Evolutionary conservation across 2,888 invertebrate species (phyloP).

Genomic region (Pammene fasciana): DNA sequence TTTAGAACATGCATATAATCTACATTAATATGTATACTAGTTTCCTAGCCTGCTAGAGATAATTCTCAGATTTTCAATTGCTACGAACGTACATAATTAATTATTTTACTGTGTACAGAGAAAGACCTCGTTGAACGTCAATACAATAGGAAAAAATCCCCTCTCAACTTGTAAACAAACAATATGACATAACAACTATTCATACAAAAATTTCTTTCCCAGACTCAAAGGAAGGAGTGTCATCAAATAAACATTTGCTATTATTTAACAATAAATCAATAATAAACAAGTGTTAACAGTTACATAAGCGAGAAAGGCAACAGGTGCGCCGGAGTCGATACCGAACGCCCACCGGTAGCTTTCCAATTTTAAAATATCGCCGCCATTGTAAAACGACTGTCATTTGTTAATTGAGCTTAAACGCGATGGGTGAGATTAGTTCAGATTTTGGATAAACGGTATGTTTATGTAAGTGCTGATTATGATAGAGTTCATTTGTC

Average conservation of each 20-base stretch:
- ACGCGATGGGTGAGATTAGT: neutral
- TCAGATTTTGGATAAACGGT: constrained; percentile 10
- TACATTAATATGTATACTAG: neutral
- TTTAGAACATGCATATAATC: constrained; percentile 7
- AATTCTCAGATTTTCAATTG: neutral
- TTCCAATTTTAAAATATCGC: constrained; percentile 46
- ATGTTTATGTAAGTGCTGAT: constrained; percentile 15
- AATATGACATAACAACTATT: neutral
- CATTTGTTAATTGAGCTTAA: constrained; percentile 32
- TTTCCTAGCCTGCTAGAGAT: neutral
- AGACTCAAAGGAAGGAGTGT: neutral
- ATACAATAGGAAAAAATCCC: no score
- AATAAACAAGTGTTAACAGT: constrained; percentile 37
- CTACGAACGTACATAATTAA: no score
- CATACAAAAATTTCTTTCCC: neutral
- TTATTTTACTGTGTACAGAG: no score
- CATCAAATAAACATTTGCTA: constrained; percentile 22
- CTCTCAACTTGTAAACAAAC: no score
- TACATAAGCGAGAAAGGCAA: constrained; percentile 47
- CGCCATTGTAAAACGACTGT: constrained; percentile 38
- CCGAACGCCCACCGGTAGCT: constrained; percentile 41
- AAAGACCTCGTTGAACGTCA: no score
- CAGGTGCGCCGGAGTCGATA: constrained; percentile 44
- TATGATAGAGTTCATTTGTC: constrained; percentile 13
- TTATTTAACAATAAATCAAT: constrained; percentile 34